Evolutionary conservation across 2,797 vertebrate genomes (phyloP).

Genomic region (Hipposideros larvatus): DNA sequence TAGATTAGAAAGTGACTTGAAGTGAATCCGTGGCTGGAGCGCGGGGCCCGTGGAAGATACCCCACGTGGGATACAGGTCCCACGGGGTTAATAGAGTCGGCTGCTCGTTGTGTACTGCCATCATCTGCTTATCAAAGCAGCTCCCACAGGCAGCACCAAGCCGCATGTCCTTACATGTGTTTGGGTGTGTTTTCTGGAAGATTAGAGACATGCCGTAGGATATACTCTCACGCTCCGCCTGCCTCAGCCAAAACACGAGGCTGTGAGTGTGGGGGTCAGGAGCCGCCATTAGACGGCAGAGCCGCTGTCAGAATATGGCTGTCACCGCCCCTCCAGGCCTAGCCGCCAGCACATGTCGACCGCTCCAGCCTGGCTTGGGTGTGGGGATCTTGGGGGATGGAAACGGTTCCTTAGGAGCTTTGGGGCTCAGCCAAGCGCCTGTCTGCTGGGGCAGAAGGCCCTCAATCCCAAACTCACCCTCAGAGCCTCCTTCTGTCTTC

Average conservation of each 20-base stretch:
- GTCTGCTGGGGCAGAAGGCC: background rate
- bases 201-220: background rate
- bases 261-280: background rate
- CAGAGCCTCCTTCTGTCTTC: background rate
- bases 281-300: background rate
- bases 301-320: fast-evolving
- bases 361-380: background rate
- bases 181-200: background rate
- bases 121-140: background rate
- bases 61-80: fast-evolving
- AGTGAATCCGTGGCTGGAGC: conserved; percentile 63
- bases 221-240: background rate
- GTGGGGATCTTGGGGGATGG: fast-evolving
- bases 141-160: conserved; percentile 5
- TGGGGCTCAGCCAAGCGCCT: background rate
- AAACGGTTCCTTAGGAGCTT: background rate
- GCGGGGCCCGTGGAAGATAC: background rate
- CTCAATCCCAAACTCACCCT: no score
- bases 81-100: background rate
- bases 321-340: fast-evolving
- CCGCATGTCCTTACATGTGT: background rate
- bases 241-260: background rate
- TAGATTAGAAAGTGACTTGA: conserved; percentile 71
- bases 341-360: fast-evolving
- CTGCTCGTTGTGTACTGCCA: background rate